Base-by-base conservation (phyloP, 1,140 invertebrate genomes). In the Andrena cerasifolii region DNA sequence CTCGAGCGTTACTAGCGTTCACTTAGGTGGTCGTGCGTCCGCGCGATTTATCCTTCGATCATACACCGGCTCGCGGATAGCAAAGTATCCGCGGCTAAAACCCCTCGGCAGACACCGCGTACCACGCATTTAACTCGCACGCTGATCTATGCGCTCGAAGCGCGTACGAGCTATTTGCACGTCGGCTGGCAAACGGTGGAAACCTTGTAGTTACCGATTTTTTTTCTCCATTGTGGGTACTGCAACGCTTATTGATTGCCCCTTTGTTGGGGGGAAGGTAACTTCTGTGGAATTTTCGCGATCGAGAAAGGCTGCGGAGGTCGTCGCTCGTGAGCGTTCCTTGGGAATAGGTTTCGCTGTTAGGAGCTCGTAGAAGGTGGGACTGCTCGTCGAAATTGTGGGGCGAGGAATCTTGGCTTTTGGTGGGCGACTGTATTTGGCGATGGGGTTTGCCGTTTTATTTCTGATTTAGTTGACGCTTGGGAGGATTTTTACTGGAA, bases 21-120 rank as follows among this genome's bases (percentile, higher is more conserved):
- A 10, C 68, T 49, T 33, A 36, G 53, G 53, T 58, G 53, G 53
- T 26, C 36, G 66, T 26, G 18, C 8, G n/a, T 12, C 8, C 24
- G 21, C 18, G n/a, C 70, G 21, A 72, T 62, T 62, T 72, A 72
- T 72, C 36, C 31, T 18, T 28, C 51, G 33, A 54, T 54, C n/a
- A 12, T 49, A 21, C 43, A 45, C 12, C 43, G 18, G 43, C 43
- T 16, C 61, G 36, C 14, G 16, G 28, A 21, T 7, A 18, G 6
- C 3, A 7, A 6, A 8, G 14, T 58, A 33, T 33, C 26, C 28
- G 1, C 16, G 16, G 16, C 16, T 58, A 33, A 58, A 33, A n/a
- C 14, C 54, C 14, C n/a, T n/a, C 16, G 24, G 31, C 53, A 31
- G 53, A 40, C 36, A 40, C 36, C 36, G 36, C 47, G 16, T n/a